A percentile compares a stretch with the other conserved stretches of the same genome.
phyloP scores from a whole-genome alignment of 2,797 vertebrate species.

The Muraenolepis orangiensis region DNA sequence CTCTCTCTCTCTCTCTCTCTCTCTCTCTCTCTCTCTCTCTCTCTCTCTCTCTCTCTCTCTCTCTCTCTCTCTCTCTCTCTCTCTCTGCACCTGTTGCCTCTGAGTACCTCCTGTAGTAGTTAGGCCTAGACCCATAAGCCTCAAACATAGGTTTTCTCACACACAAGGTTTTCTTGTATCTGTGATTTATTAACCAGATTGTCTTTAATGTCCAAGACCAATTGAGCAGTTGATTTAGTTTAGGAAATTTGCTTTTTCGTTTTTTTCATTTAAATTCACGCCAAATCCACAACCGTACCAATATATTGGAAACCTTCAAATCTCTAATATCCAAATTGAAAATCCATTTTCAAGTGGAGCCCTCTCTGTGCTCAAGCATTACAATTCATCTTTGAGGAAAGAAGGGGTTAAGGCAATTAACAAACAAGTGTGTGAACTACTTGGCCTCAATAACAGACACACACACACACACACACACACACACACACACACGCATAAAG shows the following conservation, averaged over 20 bases:
- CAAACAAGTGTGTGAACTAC: not conserved
- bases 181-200: not conserved
- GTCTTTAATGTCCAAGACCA: not conserved
- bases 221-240: not conserved
- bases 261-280: no score
- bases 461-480: not conserved
- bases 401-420: not conserved
- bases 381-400: not conserved
- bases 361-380: not conserved
- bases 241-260: not conserved
- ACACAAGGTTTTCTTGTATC: not conserved
- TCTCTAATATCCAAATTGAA: not conserved
- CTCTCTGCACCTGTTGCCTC: not conserved
- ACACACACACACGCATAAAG: not conserved
- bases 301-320: not conserved
- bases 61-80: not conserved
- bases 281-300: not conserved
- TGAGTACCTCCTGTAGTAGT: not conserved
- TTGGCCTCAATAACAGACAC: not conserved
- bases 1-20: not conserved
- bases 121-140: no score
- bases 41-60: not conserved
- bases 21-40: not conserved
- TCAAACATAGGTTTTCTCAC: not conserved
- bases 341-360: not conserved